A percentile compares a stretch with the other conserved stretches of the same genome.
Conservation (phyloP, 2,888 invertebrate species). For the Sylvicola cinctus region DNA sequence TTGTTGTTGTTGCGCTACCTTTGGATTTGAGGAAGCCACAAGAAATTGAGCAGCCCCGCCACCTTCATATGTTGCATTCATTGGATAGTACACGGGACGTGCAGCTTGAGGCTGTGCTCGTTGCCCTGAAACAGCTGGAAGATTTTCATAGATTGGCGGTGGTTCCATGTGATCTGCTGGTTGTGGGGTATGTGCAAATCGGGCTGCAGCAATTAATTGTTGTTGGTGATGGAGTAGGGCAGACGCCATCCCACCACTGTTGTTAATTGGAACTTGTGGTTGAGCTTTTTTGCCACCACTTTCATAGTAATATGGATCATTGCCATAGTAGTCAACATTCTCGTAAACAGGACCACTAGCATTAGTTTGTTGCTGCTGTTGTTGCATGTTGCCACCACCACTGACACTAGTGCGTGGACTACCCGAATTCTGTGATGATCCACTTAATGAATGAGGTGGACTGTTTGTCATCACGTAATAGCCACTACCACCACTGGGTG, state of each 20-base stretch:
- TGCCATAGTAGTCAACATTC: conserved; percentile 65
- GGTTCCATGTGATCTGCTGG: conserved; percentile 29
- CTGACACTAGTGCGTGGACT: conserved; percentile 22
- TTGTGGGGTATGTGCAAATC: conserved; percentile 28
- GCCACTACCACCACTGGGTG: not conserved
- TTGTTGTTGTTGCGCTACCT: no score
- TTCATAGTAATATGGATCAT: conserved; percentile 15
- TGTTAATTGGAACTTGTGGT: conserved; percentile 47
- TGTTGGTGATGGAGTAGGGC: not conserved
- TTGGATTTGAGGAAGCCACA: no score
- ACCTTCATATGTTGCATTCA: conserved; percentile 5
- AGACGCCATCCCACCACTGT: not conserved
- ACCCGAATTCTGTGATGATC: conserved; percentile 35
- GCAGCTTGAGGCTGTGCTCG: conserved; percentile 26
- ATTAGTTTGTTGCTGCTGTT: conserved; percentile 5
- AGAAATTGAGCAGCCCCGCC: no score
- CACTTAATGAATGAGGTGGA: conserved; percentile 37
- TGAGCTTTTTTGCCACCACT: conserved; percentile 44
- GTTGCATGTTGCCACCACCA: conserved; percentile 14
- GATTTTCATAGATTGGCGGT: conserved; percentile 41
- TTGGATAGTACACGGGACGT: conserved; percentile 16
- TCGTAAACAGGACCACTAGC: conserved; percentile 51
- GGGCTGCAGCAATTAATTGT: conserved; percentile 9
- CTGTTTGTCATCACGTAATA: conserved; percentile 17
- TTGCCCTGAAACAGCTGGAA: conserved; percentile 32